Base-by-base conservation (phyloP, 2,888 invertebrate species). In the Aromia moschata region DNA sequence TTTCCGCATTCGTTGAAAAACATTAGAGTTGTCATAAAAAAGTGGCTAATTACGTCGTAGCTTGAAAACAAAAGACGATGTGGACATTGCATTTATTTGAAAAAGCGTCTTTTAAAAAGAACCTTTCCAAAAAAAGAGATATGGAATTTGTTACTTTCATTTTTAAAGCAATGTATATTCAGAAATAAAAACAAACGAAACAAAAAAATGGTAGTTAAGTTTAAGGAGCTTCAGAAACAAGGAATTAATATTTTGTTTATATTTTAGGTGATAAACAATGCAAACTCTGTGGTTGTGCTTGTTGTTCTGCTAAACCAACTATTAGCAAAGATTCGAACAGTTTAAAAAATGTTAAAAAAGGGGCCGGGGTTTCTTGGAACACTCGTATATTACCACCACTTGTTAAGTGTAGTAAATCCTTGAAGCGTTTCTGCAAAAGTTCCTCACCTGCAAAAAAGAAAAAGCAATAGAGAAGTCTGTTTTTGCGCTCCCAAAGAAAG, bases 201-300 rank as follows among this genome's bases (percentile, higher is more conserved):
- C n/a, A n/a, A n/a, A n/a, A n/a, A n/a, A n/a, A n/a, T n/a, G n/a
- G n/a, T n/a, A n/a, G n/a, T n/a, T n/a, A n/a, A n/a, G n/a, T n/a
- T n/a, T n/a, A n/a, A n/a, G n/a, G n/a, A n/a, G n/a, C n/a, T n/a
- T n/a, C n/a, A n/a, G n/a, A n/a, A n/a, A n/a, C n/a, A n/a, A n/a
- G n/a, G n/a, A n/a, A n/a, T n/a, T n/a, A n/a, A 25, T 25, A 25
- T 25, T 25, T 5, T 25, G 58, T 49, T 25, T 53, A 4, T 31
- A 31, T 40, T 56, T 11, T 12, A 62, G 54, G 36, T 52, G 36
- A 9, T 37, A 36, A n/a, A n/a, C n/a, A 36, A 30, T 36, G 25
- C 47, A 41, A 30, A 15, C 25, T 36, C 11, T 43, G 43, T 11
- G 43, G 43, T n/a, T 43, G 43, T 17, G 1, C 17, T 10, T 11